Percentiles rank a stretch among this genome's conserved stretches.
These are phyloP conservation scores for Hydra vulgaris DNA, from an alignment of 30 jellyfish, hydroid and myxozoan genomes.

Conservation along the genomic window DNA sequence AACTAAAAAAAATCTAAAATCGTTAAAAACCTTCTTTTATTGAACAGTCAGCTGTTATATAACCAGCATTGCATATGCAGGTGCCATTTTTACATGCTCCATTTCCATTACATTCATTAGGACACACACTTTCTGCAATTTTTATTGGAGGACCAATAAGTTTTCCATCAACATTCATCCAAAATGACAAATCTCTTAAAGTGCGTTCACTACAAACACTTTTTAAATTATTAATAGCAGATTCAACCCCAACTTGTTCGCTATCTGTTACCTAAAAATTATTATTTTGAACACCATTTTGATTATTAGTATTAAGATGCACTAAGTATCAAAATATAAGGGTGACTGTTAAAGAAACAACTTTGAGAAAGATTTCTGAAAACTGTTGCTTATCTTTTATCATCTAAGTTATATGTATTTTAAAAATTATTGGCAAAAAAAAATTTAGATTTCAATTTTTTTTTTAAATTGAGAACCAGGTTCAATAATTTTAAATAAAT, in stretches of 20 bases:
- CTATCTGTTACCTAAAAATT: slow-evolving; percentile 10
- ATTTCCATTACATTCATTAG: slow-evolving; percentile 65
- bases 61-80: slow-evolving; percentile 52
- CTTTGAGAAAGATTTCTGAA: too few relatives aligned
- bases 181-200: slow-evolving; percentile 12
- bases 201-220: slow-evolving; percentile 16
- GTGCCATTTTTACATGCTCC: slow-evolving; percentile 80
- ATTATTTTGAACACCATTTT: too few relatives aligned
- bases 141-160: slow-evolving; percentile 47
- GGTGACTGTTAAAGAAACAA: too few relatives aligned
- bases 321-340: too few relatives aligned
- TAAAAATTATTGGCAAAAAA: too few relatives aligned
- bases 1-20: too few relatives aligned
- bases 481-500: too few relatives aligned
- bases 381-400: too few relatives aligned
- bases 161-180: slow-evolving; percentile 12
- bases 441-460: too few relatives aligned
- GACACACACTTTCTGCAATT: slow-evolving; percentile 56
- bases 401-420: too few relatives aligned
- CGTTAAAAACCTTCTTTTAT: slow-evolving; percentile 27
- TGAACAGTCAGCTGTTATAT: slow-evolving; percentile 70
- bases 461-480: too few relatives aligned
- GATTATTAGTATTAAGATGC: too few relatives aligned
- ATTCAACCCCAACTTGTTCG: slow-evolving; percentile 7
- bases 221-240: slow-evolving; percentile 22